Percentiles rank a stretch among this genome's conserved stretches.
Conservation (phyloP, 2,113 vertebrate species). For the Andinoacara biseriatus region DNA sequence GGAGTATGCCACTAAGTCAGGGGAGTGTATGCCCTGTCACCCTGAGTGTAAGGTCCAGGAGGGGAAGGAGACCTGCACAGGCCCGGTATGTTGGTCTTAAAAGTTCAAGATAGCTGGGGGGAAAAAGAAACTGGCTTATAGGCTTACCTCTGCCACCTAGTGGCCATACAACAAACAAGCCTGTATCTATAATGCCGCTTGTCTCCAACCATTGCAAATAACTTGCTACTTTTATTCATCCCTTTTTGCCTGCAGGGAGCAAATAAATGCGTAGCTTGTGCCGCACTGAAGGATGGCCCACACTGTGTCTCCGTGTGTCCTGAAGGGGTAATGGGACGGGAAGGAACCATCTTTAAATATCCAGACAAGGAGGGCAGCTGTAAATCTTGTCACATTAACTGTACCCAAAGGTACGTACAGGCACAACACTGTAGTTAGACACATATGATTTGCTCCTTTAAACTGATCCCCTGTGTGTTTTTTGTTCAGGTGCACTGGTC, state of each 20-base stretch:
- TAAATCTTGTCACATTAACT: conserved; percentile 88
- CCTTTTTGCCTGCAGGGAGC: conserved; percentile 80
- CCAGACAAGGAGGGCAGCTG: conserved; percentile 81
- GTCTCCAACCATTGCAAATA: neutral
- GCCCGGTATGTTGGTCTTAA: conserved; percentile 79
- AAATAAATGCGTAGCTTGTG: conserved; percentile 85
- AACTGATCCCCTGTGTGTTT: neutral
- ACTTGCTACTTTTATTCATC: fast-evolving
- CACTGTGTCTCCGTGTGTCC: conserved; percentile 91
- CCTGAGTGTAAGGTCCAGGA: conserved; percentile 85
- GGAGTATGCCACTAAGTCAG: conserved; percentile 81
- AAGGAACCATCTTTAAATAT: conserved; percentile 90
- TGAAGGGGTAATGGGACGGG: conserved; percentile 85
- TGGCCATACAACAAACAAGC: neutral
- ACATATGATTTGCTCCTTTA: neutral
- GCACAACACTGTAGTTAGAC: neutral
- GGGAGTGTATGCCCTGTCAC: conserved; percentile 87
- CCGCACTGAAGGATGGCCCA: conserved; percentile 85
- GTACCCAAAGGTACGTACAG: conserved; percentile 84
- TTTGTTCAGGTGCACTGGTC: conserved; percentile 83
- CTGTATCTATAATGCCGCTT: fast-evolving
- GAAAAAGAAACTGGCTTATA: neutral
- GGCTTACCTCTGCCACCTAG: conserved; percentile 40
- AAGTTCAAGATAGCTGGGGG: neutral
- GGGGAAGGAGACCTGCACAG: conserved; percentile 83